Conservation (phyloP, 2,888 invertebrate species). For the Thyatira batis region DNA sequence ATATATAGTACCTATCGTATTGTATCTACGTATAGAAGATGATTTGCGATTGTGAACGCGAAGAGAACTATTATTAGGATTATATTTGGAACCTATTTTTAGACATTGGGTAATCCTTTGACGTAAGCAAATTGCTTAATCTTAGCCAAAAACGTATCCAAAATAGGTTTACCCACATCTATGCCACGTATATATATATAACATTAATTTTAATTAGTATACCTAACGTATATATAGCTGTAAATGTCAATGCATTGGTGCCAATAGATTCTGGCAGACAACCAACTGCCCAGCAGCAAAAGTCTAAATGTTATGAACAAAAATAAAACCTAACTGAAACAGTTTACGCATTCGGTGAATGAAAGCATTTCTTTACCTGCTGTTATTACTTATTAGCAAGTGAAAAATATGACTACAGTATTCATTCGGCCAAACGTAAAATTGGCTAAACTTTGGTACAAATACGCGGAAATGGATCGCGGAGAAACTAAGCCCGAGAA, state of each 20-base stretch:
- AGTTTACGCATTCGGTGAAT: neutral
- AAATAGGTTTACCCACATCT: neutral
- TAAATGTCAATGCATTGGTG: constrained; percentile 38
- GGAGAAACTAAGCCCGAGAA: constrained; percentile 6
- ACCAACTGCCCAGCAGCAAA: constrained; percentile 28
- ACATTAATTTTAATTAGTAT: constrained; percentile 38
- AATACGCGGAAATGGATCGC: constrained; percentile 41
- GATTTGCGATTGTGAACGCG: neutral
- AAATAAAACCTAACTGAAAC: neutral
- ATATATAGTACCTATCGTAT: too few relatives aligned
- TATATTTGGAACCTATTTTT: neutral
- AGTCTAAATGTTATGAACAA: constrained; percentile 6
- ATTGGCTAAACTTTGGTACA: constrained; percentile 68
- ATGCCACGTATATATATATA: neutral
- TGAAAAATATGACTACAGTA: constrained; percentile 54
- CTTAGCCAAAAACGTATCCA: neutral
- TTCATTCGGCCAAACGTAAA: constrained; percentile 65
- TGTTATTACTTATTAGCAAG: neutral
- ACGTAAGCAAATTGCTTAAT: neutral
- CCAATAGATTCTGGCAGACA: constrained; percentile 39
- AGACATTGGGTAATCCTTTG: neutral
- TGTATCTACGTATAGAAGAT: too few relatives aligned
- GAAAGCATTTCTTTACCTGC: neutral
- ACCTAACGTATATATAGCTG: constrained; percentile 28
- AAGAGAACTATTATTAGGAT: neutral